These are phyloP conservation scores for Malthinus seriepunctatus DNA, from an alignment of 2,888 invertebrate genomes.

Conservation along the genomic window DNA sequence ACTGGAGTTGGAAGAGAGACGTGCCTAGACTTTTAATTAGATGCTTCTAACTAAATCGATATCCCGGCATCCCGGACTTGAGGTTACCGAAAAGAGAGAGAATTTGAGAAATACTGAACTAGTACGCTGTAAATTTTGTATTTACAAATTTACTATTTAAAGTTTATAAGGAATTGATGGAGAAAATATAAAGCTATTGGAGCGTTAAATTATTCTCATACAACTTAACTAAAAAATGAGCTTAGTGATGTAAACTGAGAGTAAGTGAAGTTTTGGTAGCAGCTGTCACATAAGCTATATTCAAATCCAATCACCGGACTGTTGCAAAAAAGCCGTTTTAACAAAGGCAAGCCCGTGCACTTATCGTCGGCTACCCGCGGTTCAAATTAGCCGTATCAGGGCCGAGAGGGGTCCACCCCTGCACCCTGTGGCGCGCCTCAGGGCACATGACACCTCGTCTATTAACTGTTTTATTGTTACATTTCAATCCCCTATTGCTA, in stretches of 20 bases:
- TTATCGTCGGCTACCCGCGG: slow-evolving; percentile 54
- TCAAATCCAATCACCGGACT: slow-evolving; percentile 53
- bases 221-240: slow-evolving; percentile 5
- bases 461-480: slow-evolving; percentile 57
- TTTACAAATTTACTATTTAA: no score
- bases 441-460: slow-evolving; percentile 56
- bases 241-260: slow-evolving; percentile 16
- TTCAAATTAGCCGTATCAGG: slow-evolving; percentile 56
- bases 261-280: slow-evolving; percentile 31
- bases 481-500: slow-evolving; percentile 50
- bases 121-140: neutral
- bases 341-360: slow-evolving; percentile 47
- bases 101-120: neutral
- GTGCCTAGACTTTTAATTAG: slow-evolving; percentile 56
- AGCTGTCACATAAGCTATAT: slow-evolving; percentile 38
- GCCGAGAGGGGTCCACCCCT: slow-evolving; percentile 43
- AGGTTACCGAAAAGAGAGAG: slow-evolving; percentile 20
- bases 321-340: slow-evolving; percentile 46
- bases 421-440: slow-evolving; percentile 50
- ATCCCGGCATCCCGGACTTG: slow-evolving; percentile 38
- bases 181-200: neutral
- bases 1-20: slow-evolving; percentile 54
- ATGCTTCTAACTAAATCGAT: slow-evolving; percentile 54
- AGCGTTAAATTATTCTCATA: neutral
- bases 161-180: no score